Evolutionary conservation across 2,113 vertebrate genomes (phyloP), one percentile per base, ranked within the genome.

Genomic region (Halcyon malimbica): DNA sequence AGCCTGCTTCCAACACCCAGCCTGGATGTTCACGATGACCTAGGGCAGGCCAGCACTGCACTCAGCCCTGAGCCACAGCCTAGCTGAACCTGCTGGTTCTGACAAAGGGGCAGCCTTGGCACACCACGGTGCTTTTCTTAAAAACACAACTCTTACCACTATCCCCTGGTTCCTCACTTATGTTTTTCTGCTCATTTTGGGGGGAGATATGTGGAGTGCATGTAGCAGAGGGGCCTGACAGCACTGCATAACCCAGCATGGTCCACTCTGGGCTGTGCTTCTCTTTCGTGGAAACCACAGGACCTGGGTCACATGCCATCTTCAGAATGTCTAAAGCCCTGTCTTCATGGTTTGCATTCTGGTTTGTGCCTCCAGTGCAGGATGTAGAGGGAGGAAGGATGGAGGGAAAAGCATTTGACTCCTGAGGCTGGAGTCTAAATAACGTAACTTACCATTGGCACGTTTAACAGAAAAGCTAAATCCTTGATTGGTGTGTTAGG

Each of bases 271-370:
- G 13, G 16, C 23, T 33, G 7, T 15, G 15, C 11, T 76, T 24
- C 9, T 16, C 23, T 75, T 44, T 3, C 2, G 46, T 75, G 81
- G 41, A 84, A 89, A 78, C 35, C 31, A 10, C 5, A 15, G 69
- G 16, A 10, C 65, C 88, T 95, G 93, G 80, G 33, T 93, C 91
- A 59, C 5, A 5, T 42, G 65, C 67, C 73, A 29, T 31, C 63
- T 42, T 13, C 18, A 18, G 41, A 42, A 65, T 29, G 28, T 44
- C 21, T 75, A 93, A 78, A 94, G 73, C 42, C 80, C 56, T 15
- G 21, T 29, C 87, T 96, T 96, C 23, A 23, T n/a, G n/a, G 35
- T 88, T 92, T 44, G 11, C 6, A 16, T 92, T 90, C 90, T 31
- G 23, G 26, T 92, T 97, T 37, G 21, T 48, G 25, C 16, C 51